These are phyloP conservation scores for Picus viridis DNA, from an alignment of 2,797 vertebrate genomes.

Conservation along the genomic window DNA sequence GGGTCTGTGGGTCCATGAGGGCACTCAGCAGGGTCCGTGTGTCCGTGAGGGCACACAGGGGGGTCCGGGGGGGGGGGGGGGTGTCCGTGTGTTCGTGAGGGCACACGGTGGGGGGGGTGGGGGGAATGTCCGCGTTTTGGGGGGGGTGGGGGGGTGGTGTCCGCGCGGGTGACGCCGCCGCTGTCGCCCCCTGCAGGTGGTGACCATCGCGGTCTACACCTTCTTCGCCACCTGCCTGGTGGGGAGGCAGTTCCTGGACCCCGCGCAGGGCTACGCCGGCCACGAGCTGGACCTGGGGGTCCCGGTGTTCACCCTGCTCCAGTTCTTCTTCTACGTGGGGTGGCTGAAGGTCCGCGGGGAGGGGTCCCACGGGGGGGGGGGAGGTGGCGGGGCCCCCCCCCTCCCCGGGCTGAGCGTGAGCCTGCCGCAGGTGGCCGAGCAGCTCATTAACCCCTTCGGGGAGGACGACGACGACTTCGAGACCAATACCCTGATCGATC, in stretches of 20 bases:
- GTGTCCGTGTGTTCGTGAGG: no score
- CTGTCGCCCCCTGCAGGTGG: slow-evolving; percentile 80
- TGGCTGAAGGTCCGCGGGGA: slow-evolving; percentile 88
- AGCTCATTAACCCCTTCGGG: slow-evolving; percentile 94
- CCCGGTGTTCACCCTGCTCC: slow-evolving; percentile 92
- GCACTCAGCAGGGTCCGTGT: no score
- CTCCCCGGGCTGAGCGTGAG: background rate
- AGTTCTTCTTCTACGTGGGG: slow-evolving; percentile 95
- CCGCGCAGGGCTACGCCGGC: slow-evolving; percentile 86
- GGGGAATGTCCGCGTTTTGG: no score
- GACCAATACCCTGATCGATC: slow-evolving; percentile 77
- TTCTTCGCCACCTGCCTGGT: slow-evolving; percentile 94
- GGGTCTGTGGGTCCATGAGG: no score
- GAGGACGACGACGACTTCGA: slow-evolving; percentile 95
- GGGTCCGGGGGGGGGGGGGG: no score
- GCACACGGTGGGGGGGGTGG: no score
- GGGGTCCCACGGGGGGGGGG: background rate
- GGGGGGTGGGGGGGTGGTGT: no score
- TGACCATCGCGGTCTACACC: slow-evolving; percentile 93
- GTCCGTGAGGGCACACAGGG: no score
- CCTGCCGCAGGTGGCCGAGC: slow-evolving; percentile 86
- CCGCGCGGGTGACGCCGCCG: no score
- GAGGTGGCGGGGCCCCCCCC: no score
- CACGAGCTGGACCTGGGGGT: slow-evolving; percentile 91
- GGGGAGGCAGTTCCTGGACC: slow-evolving; percentile 93